phyloP scores from a whole-genome alignment of 2,888 invertebrate genomes.

The Spodoptera picta region DNA sequence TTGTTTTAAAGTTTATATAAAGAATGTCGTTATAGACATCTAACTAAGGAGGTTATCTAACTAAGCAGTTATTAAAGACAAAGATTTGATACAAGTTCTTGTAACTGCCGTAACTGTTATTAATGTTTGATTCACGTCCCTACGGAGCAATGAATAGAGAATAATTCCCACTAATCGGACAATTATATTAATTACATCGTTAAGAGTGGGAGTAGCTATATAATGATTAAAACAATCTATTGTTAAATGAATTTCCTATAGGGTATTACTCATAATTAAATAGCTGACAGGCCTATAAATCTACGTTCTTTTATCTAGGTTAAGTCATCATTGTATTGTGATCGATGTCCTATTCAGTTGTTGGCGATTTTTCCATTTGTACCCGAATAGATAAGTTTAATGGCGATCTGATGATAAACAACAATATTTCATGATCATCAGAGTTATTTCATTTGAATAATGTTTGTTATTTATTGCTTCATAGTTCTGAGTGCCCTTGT shows the following conservation, averaged over 20 bases:
- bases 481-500: constrained; percentile 24
- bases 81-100: constrained; percentile 21
- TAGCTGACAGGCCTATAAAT: constrained; percentile 53
- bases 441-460: constrained; percentile 42
- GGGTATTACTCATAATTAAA: constrained; percentile 52
- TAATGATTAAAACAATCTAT: constrained; percentile 61
- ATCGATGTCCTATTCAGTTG: constrained; percentile 47
- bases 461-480: constrained; percentile 36
- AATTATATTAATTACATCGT: constrained; percentile 63
- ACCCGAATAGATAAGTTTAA: constrained; percentile 15
- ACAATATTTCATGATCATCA: constrained; percentile 27
- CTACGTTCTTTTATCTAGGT: constrained; percentile 45
- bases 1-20: constrained; percentile 20
- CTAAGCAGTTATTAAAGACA: constrained; percentile 38
- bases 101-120: constrained; percentile 49
- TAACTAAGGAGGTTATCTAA: constrained; percentile 36
- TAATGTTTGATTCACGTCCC: constrained; percentile 59
- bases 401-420: constrained; percentile 16
- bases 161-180: constrained; percentile 67
- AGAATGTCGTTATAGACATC: constrained; percentile 28
- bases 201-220: constrained; percentile 52
- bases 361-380: constrained; percentile 31
- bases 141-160: constrained; percentile 62
- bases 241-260: constrained; percentile 60
- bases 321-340: constrained; percentile 51